Evolutionary conservation across 37 sponge, comb jelly and placozoan species (phyloP), one percentile per base, ranked within the genome.

Genomic region (Bolinopsis microptera): DNA sequence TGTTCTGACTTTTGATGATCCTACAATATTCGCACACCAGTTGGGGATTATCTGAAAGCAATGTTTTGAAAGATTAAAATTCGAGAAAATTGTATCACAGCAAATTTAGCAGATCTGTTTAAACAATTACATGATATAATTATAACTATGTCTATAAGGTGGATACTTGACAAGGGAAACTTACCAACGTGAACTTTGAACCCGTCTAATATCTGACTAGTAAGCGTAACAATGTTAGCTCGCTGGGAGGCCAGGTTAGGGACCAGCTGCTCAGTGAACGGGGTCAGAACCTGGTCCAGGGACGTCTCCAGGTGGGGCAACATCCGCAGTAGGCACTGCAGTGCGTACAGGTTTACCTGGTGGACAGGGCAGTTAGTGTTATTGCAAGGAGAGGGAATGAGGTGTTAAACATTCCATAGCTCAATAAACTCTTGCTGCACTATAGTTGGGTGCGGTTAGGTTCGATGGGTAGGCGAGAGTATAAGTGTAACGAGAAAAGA

Each of bases 271-370:
- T 80, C 82, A 18, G 82, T 80, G 82, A 80, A 80, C 2, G 82
- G 82, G 38, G 82, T 80, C 37, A 80, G 38, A 31, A 80, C 82
- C 8, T 80, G 82, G 23, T 80, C 82, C 23, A 80, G 37, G 5
- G 82, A 80, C 9, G 36, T 34, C 32, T 80, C 82, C 9, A 80
- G 37, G 37, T 36, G 82, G 8, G 82, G 82, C 37, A 80, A 9
- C 82, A 80, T 80, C 8, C 38, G 35, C 36, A 80, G 37, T 16
- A 80, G 37, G 37, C 82, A 80, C 22, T 80, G 82, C 37, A 80
- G 32, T 8, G 82, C 82, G 82, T 80, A 80, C 82, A 80, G 82
- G 23, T 80, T 80, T 37, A 80, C 82, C 82, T 80, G 82, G 9
- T 13, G 26, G n/a, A n/a, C n/a, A n/a, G n/a, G n/a, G n/a, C n/a